Conservation (phyloP, 2,113 vertebrate species). For the Patagioenas fasciata region DNA sequence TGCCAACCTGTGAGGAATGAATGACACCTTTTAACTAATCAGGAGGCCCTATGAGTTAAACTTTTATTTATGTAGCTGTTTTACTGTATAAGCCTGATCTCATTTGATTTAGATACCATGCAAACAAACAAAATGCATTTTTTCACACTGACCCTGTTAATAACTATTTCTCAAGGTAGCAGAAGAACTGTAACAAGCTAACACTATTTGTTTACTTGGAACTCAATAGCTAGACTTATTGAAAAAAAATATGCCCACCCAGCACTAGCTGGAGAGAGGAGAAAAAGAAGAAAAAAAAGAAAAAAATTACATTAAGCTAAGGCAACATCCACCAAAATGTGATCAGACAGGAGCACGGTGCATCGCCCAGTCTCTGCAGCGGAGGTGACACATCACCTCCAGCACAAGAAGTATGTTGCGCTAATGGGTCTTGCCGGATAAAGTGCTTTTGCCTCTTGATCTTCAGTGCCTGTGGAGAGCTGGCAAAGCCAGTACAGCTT, state of each 20-base stretch:
- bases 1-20: not conserved
- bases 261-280: not conserved
- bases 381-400: not conserved
- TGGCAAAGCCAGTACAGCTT: not conserved
- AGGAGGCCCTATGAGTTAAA: not conserved
- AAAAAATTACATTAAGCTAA: not conserved
- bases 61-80: not conserved
- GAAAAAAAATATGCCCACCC: not conserved
- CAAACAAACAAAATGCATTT: not conserved
- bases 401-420: accelerated
- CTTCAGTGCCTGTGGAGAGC: not conserved
- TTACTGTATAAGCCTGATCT: not conserved
- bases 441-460: not conserved
- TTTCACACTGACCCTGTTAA: conserved; percentile 7
- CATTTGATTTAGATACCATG: not conserved
- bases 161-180: not conserved
- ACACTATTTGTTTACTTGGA: not conserved
- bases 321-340: not conserved
- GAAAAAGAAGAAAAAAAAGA: not conserved
- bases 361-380: not conserved
- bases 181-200: not conserved
- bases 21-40: not conserved
- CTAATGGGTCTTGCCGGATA: not conserved
- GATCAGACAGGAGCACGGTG: accelerated
- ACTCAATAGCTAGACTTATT: not conserved